Conservation (phyloP, 2,888 invertebrate species). For the Erebia epiphron region DNA sequence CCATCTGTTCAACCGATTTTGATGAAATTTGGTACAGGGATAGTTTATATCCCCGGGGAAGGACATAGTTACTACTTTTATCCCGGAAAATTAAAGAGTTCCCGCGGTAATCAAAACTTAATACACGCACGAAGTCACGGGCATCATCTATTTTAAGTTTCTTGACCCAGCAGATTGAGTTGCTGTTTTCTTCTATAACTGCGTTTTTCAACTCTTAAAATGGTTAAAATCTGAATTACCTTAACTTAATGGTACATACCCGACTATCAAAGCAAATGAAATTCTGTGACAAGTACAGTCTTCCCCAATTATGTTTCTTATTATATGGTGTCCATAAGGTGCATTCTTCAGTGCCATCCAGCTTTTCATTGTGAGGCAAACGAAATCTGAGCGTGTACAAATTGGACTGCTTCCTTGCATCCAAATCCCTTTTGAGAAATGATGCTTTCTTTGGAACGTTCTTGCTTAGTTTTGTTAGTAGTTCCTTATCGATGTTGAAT, state of each 20-base stretch:
- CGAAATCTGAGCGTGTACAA: conserved; percentile 92
- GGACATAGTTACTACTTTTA: no score
- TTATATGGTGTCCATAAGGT: conserved; percentile 97
- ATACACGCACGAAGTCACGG: no score
- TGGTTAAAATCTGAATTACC: no score
- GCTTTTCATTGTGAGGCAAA: conserved; percentile 93
- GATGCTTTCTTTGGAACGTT: conserved; percentile 95
- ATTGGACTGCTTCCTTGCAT: conserved; percentile 97
- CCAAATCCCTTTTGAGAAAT: conserved; percentile 96
- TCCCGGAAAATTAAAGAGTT: no score
- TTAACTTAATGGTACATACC: conserved; percentile 70
- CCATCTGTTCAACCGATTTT: no score
- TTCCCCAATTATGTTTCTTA: conserved; percentile 93
- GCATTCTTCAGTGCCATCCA: conserved; percentile 97
- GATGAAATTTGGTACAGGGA: no score
- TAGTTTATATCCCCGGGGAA: no score
- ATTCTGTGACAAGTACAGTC: conserved; percentile 95
- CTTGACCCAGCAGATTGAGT: no score
- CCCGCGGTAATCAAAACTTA: no score
- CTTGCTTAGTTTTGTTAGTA: conserved; percentile 92
- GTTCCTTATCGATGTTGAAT: conserved; percentile 93
- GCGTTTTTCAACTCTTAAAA: no score
- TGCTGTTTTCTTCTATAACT: no score
- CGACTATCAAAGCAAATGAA: conserved; percentile 98
- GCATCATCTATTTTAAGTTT: no score